Evolutionary conservation across 1,140 invertebrate species (phyloP).

Genomic region (Danaus melanippus): DNA sequence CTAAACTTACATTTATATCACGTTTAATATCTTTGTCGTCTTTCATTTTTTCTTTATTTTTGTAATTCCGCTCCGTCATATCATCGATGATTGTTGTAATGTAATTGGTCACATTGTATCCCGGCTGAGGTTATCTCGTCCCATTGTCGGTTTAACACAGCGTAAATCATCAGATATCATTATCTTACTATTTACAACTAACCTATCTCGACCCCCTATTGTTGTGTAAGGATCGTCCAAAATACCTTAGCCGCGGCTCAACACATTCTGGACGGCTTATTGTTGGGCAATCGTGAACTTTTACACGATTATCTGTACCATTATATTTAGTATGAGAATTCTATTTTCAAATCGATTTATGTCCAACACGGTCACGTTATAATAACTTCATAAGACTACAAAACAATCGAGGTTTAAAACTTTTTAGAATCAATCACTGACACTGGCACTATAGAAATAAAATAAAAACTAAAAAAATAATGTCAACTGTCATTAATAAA

Average conservation of each 20-base stretch:
- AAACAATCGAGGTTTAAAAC: conserved; percentile 4
- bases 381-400: conserved; percentile 6
- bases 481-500: conserved; percentile 14
- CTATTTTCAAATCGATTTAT: conserved; percentile 62
- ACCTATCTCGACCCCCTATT: conserved; percentile 30
- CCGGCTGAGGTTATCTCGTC: conserved; percentile 43
- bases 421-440: conserved; percentile 4
- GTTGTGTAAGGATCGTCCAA: conserved; percentile 18
- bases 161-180: conserved; percentile 69
- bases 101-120: conserved; percentile 64
- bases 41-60: conserved; percentile 26
- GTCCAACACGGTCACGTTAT: not conserved
- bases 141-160: conserved; percentile 65
- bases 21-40: conserved; percentile 20
- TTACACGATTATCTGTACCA: conserved; percentile 69
- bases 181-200: conserved; percentile 57
- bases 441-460: conserved; percentile 1
- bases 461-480: conserved; percentile 4
- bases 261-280: conserved; percentile 36
- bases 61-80: conserved; percentile 42
- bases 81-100: conserved; percentile 63
- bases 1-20: conserved; percentile 43
- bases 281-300: conserved; percentile 69
- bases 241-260: conserved; percentile 45
- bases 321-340: conserved; percentile 70